Conservation (phyloP, 2,113 vertebrate genomes). For the Martes martes region DNA sequence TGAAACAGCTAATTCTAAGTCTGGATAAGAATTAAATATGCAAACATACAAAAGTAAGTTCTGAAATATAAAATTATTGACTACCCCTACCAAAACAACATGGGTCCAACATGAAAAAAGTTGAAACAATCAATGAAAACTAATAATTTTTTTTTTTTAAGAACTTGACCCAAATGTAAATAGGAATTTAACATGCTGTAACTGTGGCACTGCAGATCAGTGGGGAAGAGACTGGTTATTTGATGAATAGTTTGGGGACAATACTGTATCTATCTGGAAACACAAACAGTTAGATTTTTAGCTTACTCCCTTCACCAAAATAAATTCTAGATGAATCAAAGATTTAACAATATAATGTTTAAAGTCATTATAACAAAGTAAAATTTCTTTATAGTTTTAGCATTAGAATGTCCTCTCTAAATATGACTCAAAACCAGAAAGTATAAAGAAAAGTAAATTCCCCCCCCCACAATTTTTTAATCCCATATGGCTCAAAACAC, state of each 20-base stretch:
- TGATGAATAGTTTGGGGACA: not conserved
- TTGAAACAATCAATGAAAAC: not conserved
- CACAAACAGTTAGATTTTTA: not conserved
- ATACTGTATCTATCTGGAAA: not conserved
- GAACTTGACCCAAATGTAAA: not conserved
- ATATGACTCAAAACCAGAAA: not conserved
- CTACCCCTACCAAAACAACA: not conserved
- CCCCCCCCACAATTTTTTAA: not conserved
- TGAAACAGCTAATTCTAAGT: not conserved
- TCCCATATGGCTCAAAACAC: not conserved
- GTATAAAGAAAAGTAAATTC: not conserved
- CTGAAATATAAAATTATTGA: not conserved
- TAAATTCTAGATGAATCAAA: slow-evolving; percentile 27
- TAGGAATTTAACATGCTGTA: not conserved
- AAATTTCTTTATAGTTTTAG: not conserved
- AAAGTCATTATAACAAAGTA: not conserved
- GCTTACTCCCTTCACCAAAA: not conserved
- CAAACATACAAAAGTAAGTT: not conserved
- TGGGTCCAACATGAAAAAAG: not conserved
- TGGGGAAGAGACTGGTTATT: not conserved
- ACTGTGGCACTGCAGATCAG: not conserved
- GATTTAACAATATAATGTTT: not conserved
- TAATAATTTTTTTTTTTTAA: not conserved
- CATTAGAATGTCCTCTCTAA: not conserved
- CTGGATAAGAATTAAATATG: not conserved